Base-by-base conservation (phyloP, 2,797 vertebrate species). In the Pterois miles region DNA sequence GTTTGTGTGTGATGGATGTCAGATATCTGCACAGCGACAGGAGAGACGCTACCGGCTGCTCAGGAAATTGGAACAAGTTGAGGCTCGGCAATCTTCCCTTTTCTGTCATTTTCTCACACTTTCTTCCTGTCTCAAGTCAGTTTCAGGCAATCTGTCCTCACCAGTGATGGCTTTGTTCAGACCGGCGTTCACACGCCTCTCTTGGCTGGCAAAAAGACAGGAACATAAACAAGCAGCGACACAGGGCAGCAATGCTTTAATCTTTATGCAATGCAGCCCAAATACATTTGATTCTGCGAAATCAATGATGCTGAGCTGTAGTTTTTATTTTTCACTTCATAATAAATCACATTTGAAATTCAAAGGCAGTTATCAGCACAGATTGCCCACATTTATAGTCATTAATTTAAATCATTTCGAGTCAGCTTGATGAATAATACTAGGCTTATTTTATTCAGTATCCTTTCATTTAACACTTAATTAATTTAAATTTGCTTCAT, bases 21-120 rank as follows among this genome's bases (percentile, higher is more conserved):
- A 31, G 54, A 36, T 72, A 40, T 81, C 50, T 48, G 60, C 6
- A 31, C 31, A 52, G 34, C 0, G 16, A 56, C 59, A 57, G 73
- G 18, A 65, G 34, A 81, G 71, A 74, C 4, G 18, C 9, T 31
- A 31, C 13, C 5, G 34, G 36, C 62, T 57, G 40, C 64, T 70
- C 58, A 40, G 70, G 81, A 88, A 83, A 89, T 81, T 89, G 71
- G 68, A 89, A 53, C 67, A 73, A 67, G 14, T 29, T 25, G 52
- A 66, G 16, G 22, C 38, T 58, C 6, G 1, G 25, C n/a, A 58
- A 23, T 50, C 29, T 36, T 23, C 6, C 14, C 5, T 40, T 62
- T n/a, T 56, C 25, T 67, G 20, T 62, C 22, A n/a, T 27, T 64
- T 22, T 48, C 33, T 72, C 36, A 34, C 52, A 33, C 14, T 62